Evolutionary conservation across 2,888 invertebrate species (phyloP).

Genomic region (Chrysolina haemoptera): DNA sequence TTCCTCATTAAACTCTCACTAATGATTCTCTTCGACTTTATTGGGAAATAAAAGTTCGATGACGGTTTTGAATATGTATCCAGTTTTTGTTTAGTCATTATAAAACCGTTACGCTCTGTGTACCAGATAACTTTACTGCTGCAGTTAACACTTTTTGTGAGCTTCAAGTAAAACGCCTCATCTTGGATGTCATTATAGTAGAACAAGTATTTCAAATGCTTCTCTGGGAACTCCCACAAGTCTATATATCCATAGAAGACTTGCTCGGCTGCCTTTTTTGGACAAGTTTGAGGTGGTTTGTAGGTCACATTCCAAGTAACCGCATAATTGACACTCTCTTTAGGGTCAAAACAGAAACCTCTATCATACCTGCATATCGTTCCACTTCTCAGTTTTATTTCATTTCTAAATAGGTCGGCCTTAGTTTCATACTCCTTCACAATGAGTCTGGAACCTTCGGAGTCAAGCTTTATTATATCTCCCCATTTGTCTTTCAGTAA

Average conservation of each 20-base stretch:
- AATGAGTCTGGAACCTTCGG: constrained; percentile 16
- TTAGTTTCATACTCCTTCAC: constrained; percentile 30
- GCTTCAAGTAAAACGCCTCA: constrained; percentile 25
- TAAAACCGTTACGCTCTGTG: constrained; percentile 24
- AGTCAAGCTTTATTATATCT: constrained; percentile 1
- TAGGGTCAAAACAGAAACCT: constrained; percentile 35
- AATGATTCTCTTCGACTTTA: constrained; percentile 22
- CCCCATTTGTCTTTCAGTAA: constrained; percentile 31
- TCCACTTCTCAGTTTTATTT: constrained; percentile 24
- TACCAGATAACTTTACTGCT: constrained; percentile 23
- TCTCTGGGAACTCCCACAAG: constrained; percentile 28
- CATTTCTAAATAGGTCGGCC: constrained; percentile 34
- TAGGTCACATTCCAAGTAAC: constrained; percentile 20
- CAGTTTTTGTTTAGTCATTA: neutral
- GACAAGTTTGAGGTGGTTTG: constrained; percentile 1
- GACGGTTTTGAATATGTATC: neutral
- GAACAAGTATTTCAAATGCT: constrained; percentile 26
- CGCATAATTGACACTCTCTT: constrained; percentile 23
- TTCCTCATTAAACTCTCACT: constrained; percentile 31
- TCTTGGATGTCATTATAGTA: constrained; percentile 5
- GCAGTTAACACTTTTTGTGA: neutral
- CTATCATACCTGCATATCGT: constrained; percentile 32
- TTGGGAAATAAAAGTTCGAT: neutral
- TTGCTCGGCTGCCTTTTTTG: neutral
- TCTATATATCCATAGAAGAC: constrained; percentile 30